These are phyloP conservation scores for Eulemur albifrons DNA, from an alignment of 2,797 vertebrate species.

Conservation along the genomic window DNA sequence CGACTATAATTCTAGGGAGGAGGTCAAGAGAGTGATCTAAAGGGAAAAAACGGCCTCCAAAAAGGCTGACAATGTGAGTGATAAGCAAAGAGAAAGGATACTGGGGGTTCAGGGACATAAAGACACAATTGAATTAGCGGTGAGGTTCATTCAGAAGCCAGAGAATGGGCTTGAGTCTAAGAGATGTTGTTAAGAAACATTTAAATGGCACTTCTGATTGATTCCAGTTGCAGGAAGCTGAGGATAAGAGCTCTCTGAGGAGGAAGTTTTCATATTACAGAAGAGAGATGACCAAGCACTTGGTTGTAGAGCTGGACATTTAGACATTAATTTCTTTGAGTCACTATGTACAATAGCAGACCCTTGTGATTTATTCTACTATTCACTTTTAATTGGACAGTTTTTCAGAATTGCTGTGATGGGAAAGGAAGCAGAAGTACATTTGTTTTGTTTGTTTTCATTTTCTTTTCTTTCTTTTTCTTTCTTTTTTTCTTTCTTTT, in stretches of 20 bases:
- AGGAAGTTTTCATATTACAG: background rate
- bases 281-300: background rate
- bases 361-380: background rate
- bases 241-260: background rate
- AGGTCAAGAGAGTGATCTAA: background rate
- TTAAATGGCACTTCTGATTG: background rate
- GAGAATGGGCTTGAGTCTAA: background rate
- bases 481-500: background rate
- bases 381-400: slow-evolving; percentile 10
- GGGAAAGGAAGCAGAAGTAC: background rate
- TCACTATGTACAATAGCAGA: background rate
- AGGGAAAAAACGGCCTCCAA: background rate
- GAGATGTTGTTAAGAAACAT: background rate
- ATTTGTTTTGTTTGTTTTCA: background rate
- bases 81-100: background rate
- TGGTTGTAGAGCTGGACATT: background rate
- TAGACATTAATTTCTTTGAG: slow-evolving; percentile 5
- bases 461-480: background rate
- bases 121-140: background rate
- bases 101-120: background rate
- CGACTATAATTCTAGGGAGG: background rate
- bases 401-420: slow-evolving; percentile 19
- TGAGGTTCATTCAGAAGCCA: background rate
- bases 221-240: background rate
- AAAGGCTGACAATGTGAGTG: background rate